Evolutionary conservation across 2,797 vertebrate genomes (phyloP).

Genomic region (Australoheros facetus): DNA sequence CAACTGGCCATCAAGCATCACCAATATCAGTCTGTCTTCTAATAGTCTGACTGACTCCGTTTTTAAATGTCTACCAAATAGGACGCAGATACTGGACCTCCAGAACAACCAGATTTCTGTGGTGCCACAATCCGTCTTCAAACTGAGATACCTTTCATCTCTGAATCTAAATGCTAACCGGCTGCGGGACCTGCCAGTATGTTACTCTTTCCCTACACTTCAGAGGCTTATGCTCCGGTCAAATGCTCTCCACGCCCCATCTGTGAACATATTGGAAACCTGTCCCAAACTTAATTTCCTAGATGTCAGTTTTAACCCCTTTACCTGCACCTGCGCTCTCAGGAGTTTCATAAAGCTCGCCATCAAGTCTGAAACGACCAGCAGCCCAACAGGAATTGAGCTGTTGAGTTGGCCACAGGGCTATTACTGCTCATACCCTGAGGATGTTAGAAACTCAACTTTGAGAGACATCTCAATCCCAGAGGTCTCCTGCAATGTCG

Average conservation of each 20-base stretch:
- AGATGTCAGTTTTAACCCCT: constrained; percentile 81
- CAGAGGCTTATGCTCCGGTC: constrained; percentile 76
- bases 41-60: constrained; percentile 79
- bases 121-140: constrained; percentile 64
- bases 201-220: constrained; percentile 73
- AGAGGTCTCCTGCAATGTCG: constrained; percentile 79
- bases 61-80: constrained; percentile 85
- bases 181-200: constrained; percentile 83
- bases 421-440: constrained; percentile 86
- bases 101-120: constrained; percentile 82
- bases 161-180: constrained; percentile 87
- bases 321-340: constrained; percentile 74
- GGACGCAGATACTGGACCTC: constrained; percentile 75
- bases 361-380: constrained; percentile 17
- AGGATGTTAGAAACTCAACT: constrained; percentile 58
- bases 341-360: constrained; percentile 60
- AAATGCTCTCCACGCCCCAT: constrained; percentile 83
- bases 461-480: constrained; percentile 79
- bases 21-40: constrained; percentile 82
- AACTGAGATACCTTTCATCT: constrained; percentile 74
- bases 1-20: constrained; percentile 79
- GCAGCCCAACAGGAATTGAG: constrained; percentile 26
- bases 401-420: constrained; percentile 83
- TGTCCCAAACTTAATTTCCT: constrained; percentile 80
- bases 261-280: constrained; percentile 71